Percentiles rank a stretch among this genome's conserved stretches.
Conservation (phyloP, 2,113 vertebrate species). For the Microcebus murinus region DNA sequence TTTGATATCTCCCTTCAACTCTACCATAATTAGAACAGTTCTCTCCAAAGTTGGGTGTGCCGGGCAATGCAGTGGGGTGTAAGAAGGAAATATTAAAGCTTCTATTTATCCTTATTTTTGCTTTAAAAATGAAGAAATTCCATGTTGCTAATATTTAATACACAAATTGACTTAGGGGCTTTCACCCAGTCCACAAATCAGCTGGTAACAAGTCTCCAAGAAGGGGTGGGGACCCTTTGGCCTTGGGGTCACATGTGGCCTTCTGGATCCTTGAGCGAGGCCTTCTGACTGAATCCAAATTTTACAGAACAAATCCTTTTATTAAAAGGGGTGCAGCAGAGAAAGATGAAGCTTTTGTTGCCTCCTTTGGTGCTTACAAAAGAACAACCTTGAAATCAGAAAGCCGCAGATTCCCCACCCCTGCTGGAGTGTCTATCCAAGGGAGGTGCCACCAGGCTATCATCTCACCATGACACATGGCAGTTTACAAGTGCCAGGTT, state of each 20-base stretch:
- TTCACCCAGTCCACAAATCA: neutral
- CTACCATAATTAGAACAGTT: neutral
- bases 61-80: neutral
- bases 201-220: neutral
- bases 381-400: no score
- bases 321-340: no score
- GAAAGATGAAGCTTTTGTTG: no score
- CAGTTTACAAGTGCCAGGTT: neutral
- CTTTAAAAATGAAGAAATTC: constrained; percentile 44
- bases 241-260: no score
- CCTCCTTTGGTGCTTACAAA: no score
- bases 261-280: no score
- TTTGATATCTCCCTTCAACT: neutral
- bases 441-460: neutral
- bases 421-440: neutral
- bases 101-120: neutral
- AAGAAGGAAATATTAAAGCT: neutral
- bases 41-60: neutral
- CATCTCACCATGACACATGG: neutral
- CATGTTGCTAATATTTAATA: neutral
- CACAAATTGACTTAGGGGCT: neutral
- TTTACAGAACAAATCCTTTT: no score
- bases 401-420: no score
- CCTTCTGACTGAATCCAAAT: no score
- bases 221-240: no score